phyloP scores from a whole-genome alignment of 2,888 invertebrate species.

The Flexamia atlantica region DNA sequence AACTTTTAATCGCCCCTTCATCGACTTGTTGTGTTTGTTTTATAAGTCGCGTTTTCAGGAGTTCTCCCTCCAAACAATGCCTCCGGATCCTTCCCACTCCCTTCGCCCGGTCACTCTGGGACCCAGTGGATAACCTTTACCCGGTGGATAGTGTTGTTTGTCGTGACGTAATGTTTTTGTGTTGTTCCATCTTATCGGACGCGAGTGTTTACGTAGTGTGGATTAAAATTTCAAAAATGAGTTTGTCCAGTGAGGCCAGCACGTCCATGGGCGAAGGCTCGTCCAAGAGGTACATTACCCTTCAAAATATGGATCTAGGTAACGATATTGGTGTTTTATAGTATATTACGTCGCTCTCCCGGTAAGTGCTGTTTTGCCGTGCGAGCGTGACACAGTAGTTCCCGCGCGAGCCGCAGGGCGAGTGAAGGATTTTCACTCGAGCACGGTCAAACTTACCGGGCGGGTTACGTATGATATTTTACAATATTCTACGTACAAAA shows the following conservation, averaged over 20 bases:
- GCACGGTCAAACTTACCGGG: no score
- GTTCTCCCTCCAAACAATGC: background rate
- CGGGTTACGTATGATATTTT: no score
- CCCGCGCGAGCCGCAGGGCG: no score
- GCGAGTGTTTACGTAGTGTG: background rate
- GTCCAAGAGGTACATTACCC: slow-evolving; percentile 40
- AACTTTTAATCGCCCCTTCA: no score
- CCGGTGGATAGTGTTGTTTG: background rate
- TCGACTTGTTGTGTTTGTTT: no score
- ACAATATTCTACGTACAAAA: no score
- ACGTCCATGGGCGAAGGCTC: background rate
- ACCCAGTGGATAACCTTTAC: background rate
- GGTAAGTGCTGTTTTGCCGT: no score
- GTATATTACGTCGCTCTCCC: no score
- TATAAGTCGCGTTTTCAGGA: no score
- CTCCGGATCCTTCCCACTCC: background rate
- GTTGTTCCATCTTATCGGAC: background rate
- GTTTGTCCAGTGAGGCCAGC: slow-evolving; percentile 11
- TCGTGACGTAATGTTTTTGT: background rate
- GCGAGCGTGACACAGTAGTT: no score
- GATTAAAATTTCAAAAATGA: background rate
- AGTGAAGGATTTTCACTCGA: no score
- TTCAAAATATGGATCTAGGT: slow-evolving; percentile 38
- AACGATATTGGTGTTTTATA: background rate
- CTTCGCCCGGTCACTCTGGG: background rate